Base-by-base conservation (phyloP, 2,113 vertebrate genomes). In the Macroglossus sobrinus region DNA sequence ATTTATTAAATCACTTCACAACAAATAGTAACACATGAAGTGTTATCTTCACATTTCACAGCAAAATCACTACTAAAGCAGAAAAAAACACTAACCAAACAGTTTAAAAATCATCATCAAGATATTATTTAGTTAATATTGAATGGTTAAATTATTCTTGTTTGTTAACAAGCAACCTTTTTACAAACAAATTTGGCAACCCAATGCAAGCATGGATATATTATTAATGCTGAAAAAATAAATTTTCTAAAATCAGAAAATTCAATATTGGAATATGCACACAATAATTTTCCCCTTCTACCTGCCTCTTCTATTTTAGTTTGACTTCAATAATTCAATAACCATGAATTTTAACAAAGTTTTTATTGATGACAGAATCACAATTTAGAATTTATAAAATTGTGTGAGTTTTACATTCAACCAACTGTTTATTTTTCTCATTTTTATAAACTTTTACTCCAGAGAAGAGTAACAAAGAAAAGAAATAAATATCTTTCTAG, bases 1-100 rank as follows among this genome's bases (percentile, higher is more conserved):
- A 96, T 98, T 98, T 98, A 97, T 98, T 98, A 98, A 98, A 97
- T 93, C 95, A 96, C 94, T 98, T 98, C 97, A 98, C 97, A 98
- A 98, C 97, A 98, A 98, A 97, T 93, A 98, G 95, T 98, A 98
- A 98, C 96, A 97, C 91, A 92, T 96, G 35, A 97, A 98, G 95
- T 97, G 93, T 78, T 98, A 97, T 97, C 96, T 40, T 98, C 94
- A 85, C 94, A 96, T 97, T 76, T 98, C 96, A 85, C 91, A 97
- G 71, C 5, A 69, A 82, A 91, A 96, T 98, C 95, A 93, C 97
- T 93, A 84, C 75, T 93, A 95, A 98, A 98, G 78, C 94, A 55
- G 47, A 21, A 98, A 98, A 89, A 98, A 94, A 97, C 18, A 85
- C 45, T 97, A 97, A 72, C 12, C 80, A 97, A 97, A 96, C 24